phyloP scores from a whole-genome alignment of 2,888 invertebrate genomes.

The Atherix ibis region DNA sequence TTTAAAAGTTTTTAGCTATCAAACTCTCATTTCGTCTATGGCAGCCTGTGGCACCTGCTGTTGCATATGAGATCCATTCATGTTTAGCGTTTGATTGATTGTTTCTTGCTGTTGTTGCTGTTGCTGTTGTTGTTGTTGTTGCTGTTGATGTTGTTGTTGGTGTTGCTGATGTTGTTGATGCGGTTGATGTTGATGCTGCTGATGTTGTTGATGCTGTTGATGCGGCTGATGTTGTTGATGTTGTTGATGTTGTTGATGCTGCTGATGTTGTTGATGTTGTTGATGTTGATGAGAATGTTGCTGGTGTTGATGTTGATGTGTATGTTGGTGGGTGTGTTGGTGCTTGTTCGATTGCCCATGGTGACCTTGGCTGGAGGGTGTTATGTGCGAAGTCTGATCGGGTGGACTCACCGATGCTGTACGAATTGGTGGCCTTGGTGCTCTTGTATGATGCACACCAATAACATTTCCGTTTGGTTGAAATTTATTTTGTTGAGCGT shows the following conservation, averaged over 20 bases:
- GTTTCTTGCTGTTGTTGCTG: slow-evolving; percentile 30
- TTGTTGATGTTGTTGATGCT: too few relatives aligned
- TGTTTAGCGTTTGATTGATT: slow-evolving; percentile 31
- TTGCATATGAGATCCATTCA: slow-evolving; percentile 31
- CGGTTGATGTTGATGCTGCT: too few relatives aligned
- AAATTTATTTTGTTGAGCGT: slow-evolving; percentile 22
- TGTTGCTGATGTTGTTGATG: too few relatives aligned
- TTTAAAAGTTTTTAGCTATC: slow-evolving; percentile 41
- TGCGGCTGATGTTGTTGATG: too few relatives aligned
- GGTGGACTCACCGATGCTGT: slow-evolving; percentile 22
- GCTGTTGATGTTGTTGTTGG: slow-evolving; percentile 8
- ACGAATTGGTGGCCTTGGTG: slow-evolving; percentile 31
- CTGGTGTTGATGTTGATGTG: slow-evolving; percentile 25
- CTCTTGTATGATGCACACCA: slow-evolving; percentile 25
- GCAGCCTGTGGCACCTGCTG: slow-evolving; percentile 60
- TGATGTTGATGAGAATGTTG: slow-evolving; percentile 23
- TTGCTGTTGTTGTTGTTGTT: slow-evolving; percentile 12
- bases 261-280: too few relatives aligned
- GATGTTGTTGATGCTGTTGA: too few relatives aligned
- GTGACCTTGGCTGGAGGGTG: slow-evolving; percentile 6
- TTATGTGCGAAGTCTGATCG: slow-evolving; percentile 6
- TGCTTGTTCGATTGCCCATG: slow-evolving; percentile 8
- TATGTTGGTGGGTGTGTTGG: slow-evolving; percentile 12
- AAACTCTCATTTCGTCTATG: slow-evolving; percentile 82
- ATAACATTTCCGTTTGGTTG: slow-evolving; percentile 28